Conservation (phyloP, 2,797 vertebrate species). For the Catostomus latipinnis region DNA sequence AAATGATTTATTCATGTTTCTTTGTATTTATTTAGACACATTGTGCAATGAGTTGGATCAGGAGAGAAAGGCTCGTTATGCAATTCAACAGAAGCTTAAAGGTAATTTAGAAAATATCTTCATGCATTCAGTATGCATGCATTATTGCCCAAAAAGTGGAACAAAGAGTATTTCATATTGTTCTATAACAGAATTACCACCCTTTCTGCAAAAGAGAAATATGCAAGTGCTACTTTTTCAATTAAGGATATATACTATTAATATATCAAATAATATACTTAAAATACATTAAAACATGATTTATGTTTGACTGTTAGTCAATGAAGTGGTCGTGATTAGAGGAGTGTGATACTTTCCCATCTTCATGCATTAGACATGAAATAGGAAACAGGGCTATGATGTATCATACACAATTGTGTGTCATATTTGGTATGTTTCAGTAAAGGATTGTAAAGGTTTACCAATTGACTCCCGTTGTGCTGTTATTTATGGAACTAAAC, state of each 20-base stretch:
- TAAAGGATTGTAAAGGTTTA: not conserved
- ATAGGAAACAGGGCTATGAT: not conserved
- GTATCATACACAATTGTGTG: not conserved
- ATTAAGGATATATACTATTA: not conserved
- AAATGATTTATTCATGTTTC: slow-evolving; percentile 30
- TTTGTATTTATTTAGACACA: slow-evolving; percentile 80
- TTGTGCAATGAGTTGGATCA: slow-evolving; percentile 95
- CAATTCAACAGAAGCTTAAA: slow-evolving; percentile 95
- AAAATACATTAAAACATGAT: not conserved
- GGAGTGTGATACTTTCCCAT: not conserved
- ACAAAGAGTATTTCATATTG: not conserved
- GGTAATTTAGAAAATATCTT: slow-evolving; percentile 78
- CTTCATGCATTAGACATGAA: not conserved
- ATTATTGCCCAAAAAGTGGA: not conserved
- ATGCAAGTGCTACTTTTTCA: slow-evolving; percentile 79
- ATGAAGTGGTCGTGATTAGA: not conserved
- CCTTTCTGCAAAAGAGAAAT: slow-evolving; percentile 54
- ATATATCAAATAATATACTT: not conserved
- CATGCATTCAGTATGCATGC: slow-evolving; percentile 23
- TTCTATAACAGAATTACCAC: not conserved
- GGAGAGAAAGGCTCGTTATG: slow-evolving; percentile 92
- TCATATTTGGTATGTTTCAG: not conserved
- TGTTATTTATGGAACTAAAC: slow-evolving; percentile 44
- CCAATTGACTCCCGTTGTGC: not conserved
- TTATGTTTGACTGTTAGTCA: not conserved